phyloP scores from a whole-genome alignment of 1,140 invertebrate species.

The Bradynema listronoti region DNA sequence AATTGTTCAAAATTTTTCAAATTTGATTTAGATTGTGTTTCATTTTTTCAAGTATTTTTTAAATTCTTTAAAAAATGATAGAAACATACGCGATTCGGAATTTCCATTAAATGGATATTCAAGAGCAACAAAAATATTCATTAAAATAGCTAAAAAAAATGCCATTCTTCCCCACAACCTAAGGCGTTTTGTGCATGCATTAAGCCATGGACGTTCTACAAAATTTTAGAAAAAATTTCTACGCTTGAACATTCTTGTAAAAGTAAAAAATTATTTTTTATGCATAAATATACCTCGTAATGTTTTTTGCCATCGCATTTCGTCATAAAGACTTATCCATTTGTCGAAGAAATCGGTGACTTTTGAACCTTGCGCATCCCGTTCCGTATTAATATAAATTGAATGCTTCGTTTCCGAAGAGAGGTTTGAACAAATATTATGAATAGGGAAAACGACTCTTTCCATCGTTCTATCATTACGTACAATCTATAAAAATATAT shows the following conservation, averaged over 20 bases:
- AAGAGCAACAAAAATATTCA: constrained; percentile 91
- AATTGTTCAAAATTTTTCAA: too few relatives aligned
- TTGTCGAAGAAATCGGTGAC: constrained; percentile 95
- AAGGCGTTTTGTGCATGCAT: constrained; percentile 58
- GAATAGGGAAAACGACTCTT: constrained; percentile 97
- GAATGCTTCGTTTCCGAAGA: constrained; percentile 87
- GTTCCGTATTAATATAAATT: constrained; percentile 81
- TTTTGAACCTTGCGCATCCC: constrained; percentile 96
- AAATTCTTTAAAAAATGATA: constrained; percentile 14
- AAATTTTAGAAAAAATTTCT: neutral
- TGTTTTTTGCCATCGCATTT: constrained; percentile 99
- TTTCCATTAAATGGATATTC: constrained; percentile 78
- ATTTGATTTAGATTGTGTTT: too few relatives aligned
- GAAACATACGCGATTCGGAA: constrained; percentile 14
- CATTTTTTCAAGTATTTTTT: constrained; percentile 2
- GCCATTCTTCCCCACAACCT: constrained; percentile 90
- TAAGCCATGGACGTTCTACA: constrained; percentile 36
- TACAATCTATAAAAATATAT: constrained; percentile 89
- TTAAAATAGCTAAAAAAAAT: constrained; percentile 90
- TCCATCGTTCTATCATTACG: constrained; percentile 88
- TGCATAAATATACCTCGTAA: constrained; percentile 67
- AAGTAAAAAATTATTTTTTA: too few relatives aligned
- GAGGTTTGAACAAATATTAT: constrained; percentile 93
- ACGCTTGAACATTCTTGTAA: too few relatives aligned
- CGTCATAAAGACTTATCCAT: constrained; percentile 87